Evolutionary conservation across 2,888 invertebrate species (phyloP).

Genomic region (Digitonthophagus gazella): DNA sequence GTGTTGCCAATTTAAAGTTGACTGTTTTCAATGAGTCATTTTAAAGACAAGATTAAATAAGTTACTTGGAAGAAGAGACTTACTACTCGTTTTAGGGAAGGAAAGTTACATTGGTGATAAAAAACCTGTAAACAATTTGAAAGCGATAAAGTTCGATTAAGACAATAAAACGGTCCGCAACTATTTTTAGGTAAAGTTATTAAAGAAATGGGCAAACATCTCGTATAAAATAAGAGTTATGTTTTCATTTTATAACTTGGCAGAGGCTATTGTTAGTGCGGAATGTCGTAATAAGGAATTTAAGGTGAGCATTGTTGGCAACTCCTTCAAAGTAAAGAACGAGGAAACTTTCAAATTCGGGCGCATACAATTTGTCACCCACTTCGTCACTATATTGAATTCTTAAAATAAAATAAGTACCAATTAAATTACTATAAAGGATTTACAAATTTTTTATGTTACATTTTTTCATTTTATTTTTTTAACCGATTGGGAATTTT

Average conservation of each 20-base stretch:
- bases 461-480: too few species aligned
- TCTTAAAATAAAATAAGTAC: slow-evolving; percentile 5
- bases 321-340: slow-evolving; percentile 1
- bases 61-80: too few species aligned
- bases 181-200: too few species aligned
- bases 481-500: too few species aligned
- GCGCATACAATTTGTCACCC: background rate
- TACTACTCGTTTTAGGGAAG: too few species aligned
- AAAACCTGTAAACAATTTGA: background rate
- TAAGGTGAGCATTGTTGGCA: background rate
- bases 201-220: too few species aligned
- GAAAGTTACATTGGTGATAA: background rate
- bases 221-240: background rate
- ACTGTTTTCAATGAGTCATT: too few species aligned
- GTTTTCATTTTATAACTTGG: background rate
- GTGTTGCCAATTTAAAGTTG: too few species aligned
- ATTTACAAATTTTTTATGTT: too few species aligned
- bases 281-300: background rate
- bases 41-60: too few species aligned
- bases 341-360: background rate
- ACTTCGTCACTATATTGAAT: background rate
- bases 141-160: background rate
- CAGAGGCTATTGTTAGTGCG: background rate
- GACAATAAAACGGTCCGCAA: background rate
- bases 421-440: background rate